Base-by-base conservation (phyloP, 2,888 invertebrate species). In the Melanotus villosus region DNA sequence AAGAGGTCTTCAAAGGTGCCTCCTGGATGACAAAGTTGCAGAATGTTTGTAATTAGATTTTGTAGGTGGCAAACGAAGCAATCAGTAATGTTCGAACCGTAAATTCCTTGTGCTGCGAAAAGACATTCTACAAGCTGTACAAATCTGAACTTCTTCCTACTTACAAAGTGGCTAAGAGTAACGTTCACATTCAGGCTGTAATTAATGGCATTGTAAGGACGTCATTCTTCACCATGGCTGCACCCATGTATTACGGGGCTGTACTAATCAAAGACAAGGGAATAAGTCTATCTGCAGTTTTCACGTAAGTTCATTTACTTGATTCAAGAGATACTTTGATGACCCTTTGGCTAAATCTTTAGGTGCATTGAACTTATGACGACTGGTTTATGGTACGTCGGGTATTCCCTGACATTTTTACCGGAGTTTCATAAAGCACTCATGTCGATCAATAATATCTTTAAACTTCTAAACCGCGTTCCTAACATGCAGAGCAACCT, bases 401-500 rank as follows among this genome's bases (percentile, higher is more conserved):
- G 88, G 9, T 87, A 88, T 74, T 87, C 88, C 0, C 87, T 92
- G 60, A 90, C 91, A 0, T 94, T 93, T 82, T 92, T 93, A 0
- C 94, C 94, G 4, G 93, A 94, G 82, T 90, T 94, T 84, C 92
- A 93, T 76, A 93, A 93, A 84, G 94, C 93, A 36, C 86, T 93
- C 56, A 86, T 89, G 47, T 91, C 94, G 0, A 93, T 93, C 1
- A 88, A 88, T 10, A 89, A 90, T 60, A 90, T 93, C 59, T 89
- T 91, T 70, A 83, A 87, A 26, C 84, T 93, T 32, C 84, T 94
- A 0, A 86, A 88, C 47, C 86, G 91, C 65, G 81, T 87, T 75
- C 92, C 93, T 0, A 85, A 87, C 74, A 89, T 94, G 34, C 77
- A 80, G 74, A 84, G 85, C 76, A 75, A 7, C 26, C 7, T 3